These are phyloP conservation scores for Drosophila funebris DNA, from an alignment of 1,140 invertebrate species.

Conservation along the genomic window DNA sequence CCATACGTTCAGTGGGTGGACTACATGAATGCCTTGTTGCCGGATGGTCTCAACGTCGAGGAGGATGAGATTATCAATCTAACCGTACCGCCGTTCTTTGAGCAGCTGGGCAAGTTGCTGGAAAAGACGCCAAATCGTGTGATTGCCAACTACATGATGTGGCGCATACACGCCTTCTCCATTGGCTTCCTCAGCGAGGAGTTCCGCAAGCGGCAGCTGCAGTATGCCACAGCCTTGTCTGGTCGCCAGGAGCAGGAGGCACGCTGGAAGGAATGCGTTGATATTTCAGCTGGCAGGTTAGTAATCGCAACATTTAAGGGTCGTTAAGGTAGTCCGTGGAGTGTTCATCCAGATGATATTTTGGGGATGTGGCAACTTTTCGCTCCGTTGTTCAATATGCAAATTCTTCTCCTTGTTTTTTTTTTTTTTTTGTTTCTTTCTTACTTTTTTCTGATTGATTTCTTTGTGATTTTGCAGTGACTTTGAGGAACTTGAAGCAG, in stretches of 20 bases:
- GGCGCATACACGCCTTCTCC: slow-evolving; percentile 90
- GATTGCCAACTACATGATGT: slow-evolving; percentile 92
- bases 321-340: not conserved
- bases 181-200: slow-evolving; percentile 90
- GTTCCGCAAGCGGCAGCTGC: slow-evolving; percentile 88
- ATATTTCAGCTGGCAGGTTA: slow-evolving; percentile 88
- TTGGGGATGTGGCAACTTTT: not conserved
- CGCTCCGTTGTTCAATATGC: not conserved
- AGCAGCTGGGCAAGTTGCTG: slow-evolving; percentile 86
- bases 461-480: slow-evolving; percentile 78
- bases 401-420: slow-evolving; percentile 17
- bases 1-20: slow-evolving; percentile 85
- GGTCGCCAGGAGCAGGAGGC: slow-evolving; percentile 90
- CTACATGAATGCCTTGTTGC: slow-evolving; percentile 92
- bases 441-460: slow-evolving; percentile 54
- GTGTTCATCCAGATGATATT: slow-evolving; percentile 28
- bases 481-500: slow-evolving; percentile 61
- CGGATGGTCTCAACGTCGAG: slow-evolving; percentile 86
- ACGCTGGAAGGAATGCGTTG: slow-evolving; percentile 94
- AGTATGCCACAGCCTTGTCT: slow-evolving; percentile 89
- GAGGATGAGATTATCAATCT: slow-evolving; percentile 91
- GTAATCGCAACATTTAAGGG: slow-evolving; percentile 6
- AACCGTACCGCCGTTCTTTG: slow-evolving; percentile 91
- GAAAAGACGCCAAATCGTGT: slow-evolving; percentile 84
- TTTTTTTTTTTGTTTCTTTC: slow-evolving; percentile 45